Percentiles rank a stretch among this genome's conserved stretches.
These are phyloP conservation scores for Carcharodon carcharias DNA, from an alignment of 2,797 vertebrate genomes.

Conservation along the genomic window DNA sequence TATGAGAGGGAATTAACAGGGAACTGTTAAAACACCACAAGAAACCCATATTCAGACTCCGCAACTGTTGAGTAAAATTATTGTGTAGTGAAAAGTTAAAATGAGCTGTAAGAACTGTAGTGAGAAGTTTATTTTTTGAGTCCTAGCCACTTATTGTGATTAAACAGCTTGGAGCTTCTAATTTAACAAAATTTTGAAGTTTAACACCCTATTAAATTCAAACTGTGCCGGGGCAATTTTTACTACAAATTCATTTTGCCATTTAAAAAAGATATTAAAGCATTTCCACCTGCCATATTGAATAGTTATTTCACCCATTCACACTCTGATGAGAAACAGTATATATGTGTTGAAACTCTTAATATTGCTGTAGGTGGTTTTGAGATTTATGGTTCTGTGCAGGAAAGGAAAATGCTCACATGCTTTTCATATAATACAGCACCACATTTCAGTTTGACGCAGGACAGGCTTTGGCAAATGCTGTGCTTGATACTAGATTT, in stretches of 20 bases:
- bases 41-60: background rate
- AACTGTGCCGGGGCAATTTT: background rate
- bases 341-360: background rate
- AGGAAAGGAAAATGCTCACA: too few species aligned
- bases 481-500: background rate
- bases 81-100: background rate
- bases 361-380: background rate
- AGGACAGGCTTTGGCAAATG: background rate
- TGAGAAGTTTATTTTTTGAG: background rate
- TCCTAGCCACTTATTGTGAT: background rate
- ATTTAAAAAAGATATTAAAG: background rate
- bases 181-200: background rate
- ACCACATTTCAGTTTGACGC: background rate
- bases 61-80: background rate
- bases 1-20: background rate
- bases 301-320: background rate
- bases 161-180: background rate
- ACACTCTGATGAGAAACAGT: background rate
- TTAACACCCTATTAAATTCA: background rate
- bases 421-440: background rate
- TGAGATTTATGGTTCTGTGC: background rate
- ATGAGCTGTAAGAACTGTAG: background rate
- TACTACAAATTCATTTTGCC: background rate
- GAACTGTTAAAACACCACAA: background rate
- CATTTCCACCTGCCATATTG: background rate